Evolutionary conservation across 2,113 vertebrate species (phyloP).

Genomic region (Caracal caracal): DNA sequence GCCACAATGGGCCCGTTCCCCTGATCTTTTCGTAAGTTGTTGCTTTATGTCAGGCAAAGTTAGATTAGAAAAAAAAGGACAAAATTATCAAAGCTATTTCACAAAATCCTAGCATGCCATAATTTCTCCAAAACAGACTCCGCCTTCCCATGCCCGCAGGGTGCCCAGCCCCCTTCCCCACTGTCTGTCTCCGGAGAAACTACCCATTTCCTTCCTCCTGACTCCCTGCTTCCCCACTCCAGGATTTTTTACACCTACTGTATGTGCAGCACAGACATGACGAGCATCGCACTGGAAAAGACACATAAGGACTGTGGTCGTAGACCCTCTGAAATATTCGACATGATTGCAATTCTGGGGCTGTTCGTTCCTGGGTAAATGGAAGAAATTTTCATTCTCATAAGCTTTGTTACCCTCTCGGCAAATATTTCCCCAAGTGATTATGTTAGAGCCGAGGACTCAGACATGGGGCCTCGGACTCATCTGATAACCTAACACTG

Average conservation of each 20-base stretch:
- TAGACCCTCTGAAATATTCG: background rate
- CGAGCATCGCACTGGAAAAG: background rate
- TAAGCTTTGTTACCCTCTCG: constrained; percentile 4
- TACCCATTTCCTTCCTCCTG: background rate
- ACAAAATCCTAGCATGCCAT: background rate
- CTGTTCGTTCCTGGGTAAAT: background rate
- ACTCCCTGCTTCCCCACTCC: background rate
- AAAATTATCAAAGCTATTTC: background rate
- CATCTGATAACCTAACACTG: background rate
- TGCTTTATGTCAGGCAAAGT: background rate
- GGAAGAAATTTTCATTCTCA: constrained; percentile 7
- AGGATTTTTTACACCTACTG: background rate
- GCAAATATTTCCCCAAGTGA: constrained; percentile 58
- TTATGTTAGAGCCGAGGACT: constrained; percentile 55
- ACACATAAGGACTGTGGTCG: background rate
- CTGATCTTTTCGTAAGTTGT: background rate
- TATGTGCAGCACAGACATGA: no score
- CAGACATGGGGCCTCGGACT: constrained; percentile 55
- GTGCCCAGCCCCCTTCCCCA: background rate
- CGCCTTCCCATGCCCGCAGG: background rate
- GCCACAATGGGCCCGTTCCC: background rate
- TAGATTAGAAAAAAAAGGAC: background rate
- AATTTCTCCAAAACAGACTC: background rate
- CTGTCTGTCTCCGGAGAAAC: background rate
- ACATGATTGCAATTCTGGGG: background rate